Percentiles rank a stretch among this genome's conserved stretches.
Conservation (phyloP, 2,113 vertebrate genomes). For the Tychaedon coryphoeus region DNA sequence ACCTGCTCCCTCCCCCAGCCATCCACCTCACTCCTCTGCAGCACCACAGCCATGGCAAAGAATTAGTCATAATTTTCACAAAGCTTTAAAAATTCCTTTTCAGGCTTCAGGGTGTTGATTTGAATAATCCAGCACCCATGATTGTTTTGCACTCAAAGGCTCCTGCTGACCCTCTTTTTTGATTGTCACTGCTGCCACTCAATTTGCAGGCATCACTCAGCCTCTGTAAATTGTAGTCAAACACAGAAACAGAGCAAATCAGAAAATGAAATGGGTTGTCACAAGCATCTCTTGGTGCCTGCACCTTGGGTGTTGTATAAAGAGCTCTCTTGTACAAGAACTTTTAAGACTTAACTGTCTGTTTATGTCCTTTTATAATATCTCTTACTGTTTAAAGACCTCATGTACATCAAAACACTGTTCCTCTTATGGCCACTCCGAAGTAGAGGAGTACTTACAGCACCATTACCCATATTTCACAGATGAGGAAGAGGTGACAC, state of each 20-base stretch:
- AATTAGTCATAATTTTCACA: slow-evolving; percentile 43
- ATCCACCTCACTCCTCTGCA: not conserved
- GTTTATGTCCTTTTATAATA: not conserved
- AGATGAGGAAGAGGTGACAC: not conserved
- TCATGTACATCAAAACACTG: not conserved
- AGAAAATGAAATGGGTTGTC: not conserved
- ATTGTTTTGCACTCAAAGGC: not conserved
- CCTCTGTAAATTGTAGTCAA: not conserved
- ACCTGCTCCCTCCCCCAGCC: slow-evolving; percentile 18
- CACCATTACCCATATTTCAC: not conserved
- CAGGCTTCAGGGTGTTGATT: not conserved
- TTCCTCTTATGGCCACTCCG: not conserved
- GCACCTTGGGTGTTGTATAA: not conserved
- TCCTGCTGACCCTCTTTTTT: not conserved
- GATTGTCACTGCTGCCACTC: not conserved
- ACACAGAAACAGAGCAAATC: not conserved
- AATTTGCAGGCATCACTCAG: not conserved
- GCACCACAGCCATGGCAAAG: slow-evolving; percentile 22
- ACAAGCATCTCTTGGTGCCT: not conserved
- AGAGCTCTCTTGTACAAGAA: not conserved
- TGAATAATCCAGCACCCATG: not conserved
- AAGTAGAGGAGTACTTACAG: not conserved
- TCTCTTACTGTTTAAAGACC: not conserved
- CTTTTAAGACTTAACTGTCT: not conserved
- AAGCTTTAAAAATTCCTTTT: slow-evolving; percentile 31